Base-by-base conservation (phyloP, 2,888 invertebrate genomes). In the Amphimallon solstitiale region DNA sequence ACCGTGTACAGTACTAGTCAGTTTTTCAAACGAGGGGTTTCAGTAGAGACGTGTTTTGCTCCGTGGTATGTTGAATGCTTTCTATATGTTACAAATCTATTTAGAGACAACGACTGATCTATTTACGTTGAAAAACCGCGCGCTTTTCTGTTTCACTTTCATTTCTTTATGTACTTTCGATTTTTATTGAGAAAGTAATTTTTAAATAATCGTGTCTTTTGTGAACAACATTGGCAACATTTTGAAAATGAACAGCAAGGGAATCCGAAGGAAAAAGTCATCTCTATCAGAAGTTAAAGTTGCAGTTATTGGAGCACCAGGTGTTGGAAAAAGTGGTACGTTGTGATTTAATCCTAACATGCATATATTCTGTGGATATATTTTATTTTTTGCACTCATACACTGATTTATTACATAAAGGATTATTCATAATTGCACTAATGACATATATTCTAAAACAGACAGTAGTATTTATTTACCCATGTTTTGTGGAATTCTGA, bases 271-370 rank as follows among this genome's bases (percentile, higher is more conserved):
- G 76, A 95, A 95, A 85, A 95, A 95, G 84, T 94, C 94, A 46
- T 92, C 93, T 74, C 86, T 95, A 70, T 90, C 92, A 68, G 95
- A 95, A 85, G 92, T 95, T 72, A 95, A 95, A 86, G 91, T 96
- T 75, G 94, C 93, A 43, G 93, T 96, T 74, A 86, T 95, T 72
- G 96, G 96, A 64, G 93, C 93, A 65, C 92, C 94, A 12, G 91
- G 92, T 70, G 95, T 96, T 71, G 95, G 95, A 69, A 96, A 96
- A 85, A 95, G 94, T 83, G 96, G 96, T 95, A 87, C 84, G 64
- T 46, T 19, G 35, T 12, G 10, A 21, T 19, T 46, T 35, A 12
- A 12, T n/a, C 3, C 7, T 12, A 4, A 48, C n/a, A 48, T 10
- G 5, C 5, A 4, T 23, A 23, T 23, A 4, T 29, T 29, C 29